Conservation (phyloP, 2,113 vertebrate species). For the Chaetodon trifascialis region DNA sequence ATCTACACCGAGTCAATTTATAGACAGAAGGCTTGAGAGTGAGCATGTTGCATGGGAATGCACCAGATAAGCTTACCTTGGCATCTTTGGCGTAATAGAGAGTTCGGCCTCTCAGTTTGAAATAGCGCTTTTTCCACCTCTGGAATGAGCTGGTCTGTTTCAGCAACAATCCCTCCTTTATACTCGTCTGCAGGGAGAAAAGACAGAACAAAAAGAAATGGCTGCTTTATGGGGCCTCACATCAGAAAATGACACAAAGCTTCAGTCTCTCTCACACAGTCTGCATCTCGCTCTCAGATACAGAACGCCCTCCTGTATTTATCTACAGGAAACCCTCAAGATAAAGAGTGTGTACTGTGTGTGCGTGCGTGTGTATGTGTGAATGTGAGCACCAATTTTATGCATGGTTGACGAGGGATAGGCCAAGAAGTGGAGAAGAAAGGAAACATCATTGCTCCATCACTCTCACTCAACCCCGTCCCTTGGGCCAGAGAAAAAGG, state of each 20-base stretch:
- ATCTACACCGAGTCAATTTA: not conserved
- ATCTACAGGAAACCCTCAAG: constrained; percentile 71
- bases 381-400: constrained; percentile 64
- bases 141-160: constrained; percentile 99
- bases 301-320: constrained; percentile 50
- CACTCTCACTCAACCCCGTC: constrained; percentile 39
- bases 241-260: constrained; percentile 15
- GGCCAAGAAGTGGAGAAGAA: constrained; percentile 59
- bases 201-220: constrained; percentile 11
- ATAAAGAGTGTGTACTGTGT: constrained; percentile 54
- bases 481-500: not conserved
- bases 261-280: not conserved
- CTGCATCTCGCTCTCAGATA: not conserved
- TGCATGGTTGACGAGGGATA: constrained; percentile 62
- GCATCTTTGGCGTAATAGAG: constrained; percentile 99
- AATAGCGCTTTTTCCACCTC: constrained; percentile 98
- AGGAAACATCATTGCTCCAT: constrained; percentile 45
- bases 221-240: not conserved
- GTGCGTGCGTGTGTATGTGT: not conserved
- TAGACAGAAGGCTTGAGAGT: not conserved
- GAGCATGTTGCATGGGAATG: not conserved
- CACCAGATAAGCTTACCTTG: constrained; percentile 87
- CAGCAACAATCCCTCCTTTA: constrained; percentile 95
- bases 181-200: constrained; percentile 89
- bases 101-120: constrained; percentile 96